These are phyloP conservation scores for Hemitrygon akajei DNA, from an alignment of 2,797 vertebrate genomes.

Conservation along the genomic window DNA sequence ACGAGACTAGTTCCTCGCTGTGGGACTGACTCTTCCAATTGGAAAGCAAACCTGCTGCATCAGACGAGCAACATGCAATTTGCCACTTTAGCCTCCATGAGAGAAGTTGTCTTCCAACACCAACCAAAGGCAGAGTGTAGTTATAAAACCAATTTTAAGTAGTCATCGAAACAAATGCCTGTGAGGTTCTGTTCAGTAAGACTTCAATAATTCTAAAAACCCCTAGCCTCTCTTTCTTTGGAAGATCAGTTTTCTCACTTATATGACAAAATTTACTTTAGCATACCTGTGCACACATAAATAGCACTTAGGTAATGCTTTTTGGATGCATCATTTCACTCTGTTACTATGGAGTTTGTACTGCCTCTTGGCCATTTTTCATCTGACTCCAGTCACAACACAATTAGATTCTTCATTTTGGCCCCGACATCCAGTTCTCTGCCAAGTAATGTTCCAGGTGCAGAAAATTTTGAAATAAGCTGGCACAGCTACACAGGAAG, in stretches of 20 bases:
- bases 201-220: not conserved
- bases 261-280: not conserved
- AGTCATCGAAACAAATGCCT: not conserved
- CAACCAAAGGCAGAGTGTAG: not conserved
- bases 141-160: not conserved
- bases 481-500: not conserved
- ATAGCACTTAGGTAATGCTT: not conserved
- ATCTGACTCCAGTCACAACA: slow-evolving; percentile 2
- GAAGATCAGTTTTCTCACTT: not conserved
- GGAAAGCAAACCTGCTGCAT: not conserved
- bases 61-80: not conserved
- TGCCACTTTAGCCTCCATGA: not conserved
- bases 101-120: not conserved
- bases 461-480: not conserved
- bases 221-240: not conserved
- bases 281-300: not conserved
- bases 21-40: too few species aligned
- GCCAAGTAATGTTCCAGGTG: not conserved
- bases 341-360: slow-evolving; percentile 3
- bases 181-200: not conserved
- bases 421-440: not conserved
- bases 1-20: too few species aligned
- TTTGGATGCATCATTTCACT: not conserved
- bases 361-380: not conserved
- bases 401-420: not conserved